These are phyloP conservation scores for Malurus melanocephalus DNA, from an alignment of 2,113 vertebrate species.

Conservation along the genomic window DNA sequence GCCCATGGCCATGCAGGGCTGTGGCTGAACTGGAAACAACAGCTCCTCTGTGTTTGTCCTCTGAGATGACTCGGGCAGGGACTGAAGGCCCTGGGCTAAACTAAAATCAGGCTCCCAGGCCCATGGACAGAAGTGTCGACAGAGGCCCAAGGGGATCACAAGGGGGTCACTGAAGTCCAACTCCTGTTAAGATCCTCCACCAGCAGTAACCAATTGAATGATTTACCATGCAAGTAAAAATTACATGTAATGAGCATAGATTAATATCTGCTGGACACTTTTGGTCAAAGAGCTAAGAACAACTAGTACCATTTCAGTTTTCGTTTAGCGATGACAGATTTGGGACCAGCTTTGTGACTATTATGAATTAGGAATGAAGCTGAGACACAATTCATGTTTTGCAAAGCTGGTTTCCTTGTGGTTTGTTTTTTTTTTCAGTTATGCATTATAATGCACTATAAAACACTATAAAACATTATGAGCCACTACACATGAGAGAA, in stretches of 20 bases:
- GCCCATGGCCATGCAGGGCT: background rate
- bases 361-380: background rate
- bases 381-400: background rate
- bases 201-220: background rate
- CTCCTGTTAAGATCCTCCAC: background rate
- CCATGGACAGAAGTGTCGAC: background rate
- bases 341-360: background rate
- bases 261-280: background rate
- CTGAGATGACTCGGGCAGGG: rapidly evolving
- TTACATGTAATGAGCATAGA: background rate
- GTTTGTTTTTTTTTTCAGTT: background rate
- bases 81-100: background rate
- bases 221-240: background rate
- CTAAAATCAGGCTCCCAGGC: background rate
- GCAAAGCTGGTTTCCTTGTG: background rate
- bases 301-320: background rate
- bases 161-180: background rate
- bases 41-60: background rate
- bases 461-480: background rate
- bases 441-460: no score
- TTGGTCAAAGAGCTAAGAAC: background rate
- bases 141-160: background rate
- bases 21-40: background rate
- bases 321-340: background rate
- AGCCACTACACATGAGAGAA: background rate